These are phyloP conservation scores for Polyodon spathula DNA, from an alignment of 2,113 vertebrate species.

Conservation along the genomic window DNA sequence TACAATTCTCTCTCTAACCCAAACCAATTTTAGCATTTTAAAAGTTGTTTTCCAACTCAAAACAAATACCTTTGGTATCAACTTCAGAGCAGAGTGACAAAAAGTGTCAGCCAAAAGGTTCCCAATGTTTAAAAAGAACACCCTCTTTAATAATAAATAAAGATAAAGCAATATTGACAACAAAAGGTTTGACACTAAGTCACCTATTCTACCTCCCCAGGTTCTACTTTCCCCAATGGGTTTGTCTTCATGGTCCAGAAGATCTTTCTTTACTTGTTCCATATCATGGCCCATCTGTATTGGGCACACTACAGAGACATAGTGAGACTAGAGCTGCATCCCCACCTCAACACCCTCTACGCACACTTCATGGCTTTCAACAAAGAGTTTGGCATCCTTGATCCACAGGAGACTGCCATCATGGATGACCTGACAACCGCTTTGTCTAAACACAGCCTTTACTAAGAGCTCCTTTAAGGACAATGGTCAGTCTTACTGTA, in stretches of 20 bases:
- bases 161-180: background rate
- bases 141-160: background rate
- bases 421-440: slow-evolving; percentile 57
- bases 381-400: slow-evolving; percentile 55
- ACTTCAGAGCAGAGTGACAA: too few species aligned
- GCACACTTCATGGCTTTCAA: slow-evolving; percentile 61
- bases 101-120: too few species aligned
- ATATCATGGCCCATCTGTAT: slow-evolving; percentile 65
- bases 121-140: too few species aligned
- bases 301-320: slow-evolving; percentile 61
- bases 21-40: too few species aligned
- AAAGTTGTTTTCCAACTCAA: too few species aligned
- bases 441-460: slow-evolving; percentile 32
- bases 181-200: background rate
- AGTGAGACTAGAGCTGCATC: slow-evolving; percentile 54
- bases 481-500: too few species aligned
- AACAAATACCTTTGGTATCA: too few species aligned
- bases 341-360: slow-evolving; percentile 68
- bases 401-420: slow-evolving; percentile 50
- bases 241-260: slow-evolving; percentile 63
- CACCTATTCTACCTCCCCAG: slow-evolving; percentile 28
- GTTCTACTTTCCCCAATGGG: slow-evolving; percentile 49
- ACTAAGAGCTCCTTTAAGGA: too few species aligned
- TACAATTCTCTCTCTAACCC: background rate
- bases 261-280: slow-evolving; percentile 61